phyloP scores from a whole-genome alignment of 2,888 invertebrate genomes.

The Scaptomyza flava region DNA sequence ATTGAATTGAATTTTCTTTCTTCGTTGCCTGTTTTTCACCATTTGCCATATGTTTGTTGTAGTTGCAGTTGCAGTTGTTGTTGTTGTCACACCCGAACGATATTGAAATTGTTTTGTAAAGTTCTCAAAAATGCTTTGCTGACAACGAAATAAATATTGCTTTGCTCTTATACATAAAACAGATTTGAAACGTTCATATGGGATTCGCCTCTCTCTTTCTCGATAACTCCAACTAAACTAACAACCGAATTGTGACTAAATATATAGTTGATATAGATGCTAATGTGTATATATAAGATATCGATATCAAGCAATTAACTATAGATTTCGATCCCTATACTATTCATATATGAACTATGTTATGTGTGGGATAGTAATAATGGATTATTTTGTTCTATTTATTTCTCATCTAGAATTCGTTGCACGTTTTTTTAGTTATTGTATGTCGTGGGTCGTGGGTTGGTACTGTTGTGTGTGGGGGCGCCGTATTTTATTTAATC shows the following conservation, averaged over 20 bases:
- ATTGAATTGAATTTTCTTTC: slow-evolving; percentile 26
- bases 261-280: slow-evolving; percentile 3
- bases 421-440: slow-evolving; percentile 61
- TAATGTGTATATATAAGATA: slow-evolving; percentile 14
- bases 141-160: slow-evolving; percentile 53
- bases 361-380: slow-evolving; percentile 13
- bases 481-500: background rate
- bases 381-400: slow-evolving; percentile 15
- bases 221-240: slow-evolving; percentile 35
- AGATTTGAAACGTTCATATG: slow-evolving; percentile 31
- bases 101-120: slow-evolving; percentile 36
- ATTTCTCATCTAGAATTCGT: slow-evolving; percentile 59
- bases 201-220: background rate
- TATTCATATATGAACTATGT: no score
- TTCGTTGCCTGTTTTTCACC: slow-evolving; percentile 70
- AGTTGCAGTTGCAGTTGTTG: slow-evolving; percentile 29
- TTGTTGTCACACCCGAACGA: slow-evolving; percentile 18
- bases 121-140: slow-evolving; percentile 59
- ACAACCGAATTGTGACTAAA: slow-evolving; percentile 30
- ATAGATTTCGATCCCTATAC: no score
- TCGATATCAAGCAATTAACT: background rate
- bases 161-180: slow-evolving; percentile 23
- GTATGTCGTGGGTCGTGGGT: slow-evolving; percentile 28
- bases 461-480: background rate
- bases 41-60: slow-evolving; percentile 69